A percentile compares a stretch with the other conserved stretches of the same genome.
phyloP scores from a whole-genome alignment of 2,888 invertebrate genomes.

The Tachina fera region DNA sequence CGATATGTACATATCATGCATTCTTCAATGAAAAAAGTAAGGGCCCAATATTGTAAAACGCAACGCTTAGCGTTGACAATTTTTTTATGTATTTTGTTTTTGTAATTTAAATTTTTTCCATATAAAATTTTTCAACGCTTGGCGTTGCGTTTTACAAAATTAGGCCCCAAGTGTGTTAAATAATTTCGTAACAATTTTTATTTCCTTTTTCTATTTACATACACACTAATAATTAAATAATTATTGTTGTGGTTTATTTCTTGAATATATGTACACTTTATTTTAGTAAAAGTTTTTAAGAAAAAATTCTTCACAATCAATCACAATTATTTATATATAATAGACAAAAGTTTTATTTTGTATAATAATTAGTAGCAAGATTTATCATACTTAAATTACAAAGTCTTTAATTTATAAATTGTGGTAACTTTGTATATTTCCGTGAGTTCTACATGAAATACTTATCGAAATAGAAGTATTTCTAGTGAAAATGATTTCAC shows the following conservation, averaged over 20 bases:
- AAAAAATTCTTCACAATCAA: slow-evolving; percentile 51
- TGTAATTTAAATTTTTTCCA: too few species aligned
- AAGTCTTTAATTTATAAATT: slow-evolving; percentile 14
- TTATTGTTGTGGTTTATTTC: neutral
- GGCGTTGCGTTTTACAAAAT: too few species aligned
- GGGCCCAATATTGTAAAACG: too few species aligned
- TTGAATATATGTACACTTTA: slow-evolving; percentile 23
- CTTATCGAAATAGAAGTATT: slow-evolving; percentile 11
- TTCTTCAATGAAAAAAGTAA: too few species aligned
- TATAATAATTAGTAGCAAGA: slow-evolving; percentile 39
- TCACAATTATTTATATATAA: slow-evolving; percentile 68
- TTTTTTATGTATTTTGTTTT: too few species aligned
- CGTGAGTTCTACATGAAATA: slow-evolving; percentile 13
- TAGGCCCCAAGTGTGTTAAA: too few species aligned
- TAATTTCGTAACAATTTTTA: slow-evolving; percentile 54
- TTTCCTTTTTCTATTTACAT: slow-evolving; percentile 46
- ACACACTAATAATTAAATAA: slow-evolving; percentile 33
- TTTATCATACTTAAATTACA: neutral
- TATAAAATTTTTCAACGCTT: too few species aligned
- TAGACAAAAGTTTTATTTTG: slow-evolving; percentile 54
- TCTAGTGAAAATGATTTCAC: slow-evolving; percentile 10
- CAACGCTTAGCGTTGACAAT: too few species aligned
- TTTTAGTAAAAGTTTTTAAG: slow-evolving; percentile 46
- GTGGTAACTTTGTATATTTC: slow-evolving; percentile 20
- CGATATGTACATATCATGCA: too few species aligned